phyloP scores from a whole-genome alignment of 2,113 vertebrate genomes.

The Ochotona princeps region DNA sequence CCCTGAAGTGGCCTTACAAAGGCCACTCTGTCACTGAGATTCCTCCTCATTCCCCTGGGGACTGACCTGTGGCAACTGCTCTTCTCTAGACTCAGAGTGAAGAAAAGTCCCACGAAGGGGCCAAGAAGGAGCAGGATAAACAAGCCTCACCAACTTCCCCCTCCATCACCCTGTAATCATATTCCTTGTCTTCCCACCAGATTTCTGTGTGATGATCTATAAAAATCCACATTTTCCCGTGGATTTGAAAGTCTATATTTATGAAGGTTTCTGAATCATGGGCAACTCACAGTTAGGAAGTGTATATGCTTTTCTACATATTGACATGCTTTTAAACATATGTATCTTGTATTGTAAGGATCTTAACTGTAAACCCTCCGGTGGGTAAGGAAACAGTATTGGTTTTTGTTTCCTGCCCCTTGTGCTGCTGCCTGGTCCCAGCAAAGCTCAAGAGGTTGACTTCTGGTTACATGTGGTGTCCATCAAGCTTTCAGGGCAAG shows the following conservation, averaged over 20 bases:
- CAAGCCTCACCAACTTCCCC: neutral
- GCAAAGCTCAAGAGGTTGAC: too few relatives aligned
- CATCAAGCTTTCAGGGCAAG: neutral
- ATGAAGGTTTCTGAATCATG: neutral
- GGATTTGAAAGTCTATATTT: neutral
- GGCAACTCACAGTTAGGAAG: neutral
- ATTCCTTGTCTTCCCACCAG: neutral
- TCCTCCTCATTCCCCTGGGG: neutral
- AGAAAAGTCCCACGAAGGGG: neutral
- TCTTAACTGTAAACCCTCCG: neutral
- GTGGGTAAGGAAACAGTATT: neutral
- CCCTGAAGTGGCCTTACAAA: neutral
- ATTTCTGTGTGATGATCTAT: neutral
- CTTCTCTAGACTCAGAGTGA: neutral
- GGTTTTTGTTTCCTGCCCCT: neutral
- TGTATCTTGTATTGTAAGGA: neutral
- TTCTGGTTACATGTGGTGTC: neutral
- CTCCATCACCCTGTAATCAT: neutral
- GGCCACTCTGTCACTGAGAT: neutral
- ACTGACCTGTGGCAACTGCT: neutral
- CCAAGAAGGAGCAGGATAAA: neutral
- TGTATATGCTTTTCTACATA: neutral
- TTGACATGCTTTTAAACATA: neutral
- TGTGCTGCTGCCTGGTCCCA: neutral
- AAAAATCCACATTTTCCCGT: neutral